A percentile compares a stretch with the other conserved stretches of the same genome.
Evolutionary conservation across 2,797 vertebrate species (phyloP).

Genomic region (Microhierax caerulescens): DNA sequence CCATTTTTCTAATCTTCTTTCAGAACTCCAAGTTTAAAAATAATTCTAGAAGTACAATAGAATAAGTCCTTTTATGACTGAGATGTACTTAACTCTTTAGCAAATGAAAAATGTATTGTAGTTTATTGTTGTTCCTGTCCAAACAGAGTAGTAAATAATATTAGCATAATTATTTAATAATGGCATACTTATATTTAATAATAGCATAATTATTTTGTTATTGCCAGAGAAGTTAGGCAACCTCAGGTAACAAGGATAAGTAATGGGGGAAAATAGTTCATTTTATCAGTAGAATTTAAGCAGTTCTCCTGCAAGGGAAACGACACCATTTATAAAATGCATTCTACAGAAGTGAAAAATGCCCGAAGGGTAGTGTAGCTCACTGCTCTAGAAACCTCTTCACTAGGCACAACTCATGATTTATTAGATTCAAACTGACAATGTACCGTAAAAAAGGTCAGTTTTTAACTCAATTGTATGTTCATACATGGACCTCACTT

Average conservation of each 20-base stretch:
- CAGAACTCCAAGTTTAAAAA: not conserved
- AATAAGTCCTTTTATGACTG: not conserved
- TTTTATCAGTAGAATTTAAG: not conserved
- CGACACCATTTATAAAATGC: accelerated
- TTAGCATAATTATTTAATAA: not conserved
- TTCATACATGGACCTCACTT: not conserved
- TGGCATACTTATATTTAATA: not conserved
- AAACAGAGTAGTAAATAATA: not conserved
- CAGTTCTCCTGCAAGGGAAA: not conserved
- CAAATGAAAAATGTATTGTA: not conserved
- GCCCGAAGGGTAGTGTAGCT: not conserved
- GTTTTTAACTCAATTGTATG: not conserved
- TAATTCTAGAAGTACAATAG: not conserved
- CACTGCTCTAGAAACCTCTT: not conserved
- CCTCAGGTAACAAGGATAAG: not conserved
- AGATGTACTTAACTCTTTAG: not conserved
- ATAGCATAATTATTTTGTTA: not conserved
- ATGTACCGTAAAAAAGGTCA: not conserved
- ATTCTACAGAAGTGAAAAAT: not conserved
- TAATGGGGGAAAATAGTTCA: not conserved
- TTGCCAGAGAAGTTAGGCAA: not conserved
- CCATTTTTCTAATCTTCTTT: not conserved
- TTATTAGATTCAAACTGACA: not conserved
- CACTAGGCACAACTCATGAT: not conserved
- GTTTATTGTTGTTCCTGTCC: not conserved